Evolutionary conservation across 2,113 vertebrate genomes (phyloP), one percentile per base, ranked within the genome.

Genomic region (Zapornia atra): DNA sequence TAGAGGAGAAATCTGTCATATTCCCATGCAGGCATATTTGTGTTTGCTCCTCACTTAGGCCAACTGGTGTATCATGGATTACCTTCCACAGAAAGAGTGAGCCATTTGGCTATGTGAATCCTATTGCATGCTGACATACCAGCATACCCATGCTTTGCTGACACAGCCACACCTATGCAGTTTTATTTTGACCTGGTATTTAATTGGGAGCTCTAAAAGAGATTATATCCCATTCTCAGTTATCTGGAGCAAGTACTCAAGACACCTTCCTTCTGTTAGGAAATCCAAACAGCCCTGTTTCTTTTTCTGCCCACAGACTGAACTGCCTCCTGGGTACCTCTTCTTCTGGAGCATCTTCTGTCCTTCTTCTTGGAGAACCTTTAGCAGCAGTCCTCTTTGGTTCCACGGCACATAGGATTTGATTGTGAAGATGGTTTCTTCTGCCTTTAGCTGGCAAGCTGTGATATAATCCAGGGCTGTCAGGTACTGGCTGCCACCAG

Each of bases 401-500:
- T 99, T 99, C 99, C 99, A 99, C 0, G 99, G 99, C 92, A 99
- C 98, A 1, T 98, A 98, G 92, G 99, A 98, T 91, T 99, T 99
- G 82, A 99, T 96, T 4, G 98, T 98, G 66, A 99, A 96, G 36
- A 98, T 97, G 2, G 98, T 97, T 87, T 99, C 99, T 12, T 99
- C 98, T 22, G 98, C 97, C 71, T 98, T 98, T 61, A 99, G 83
- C 68, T 97, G 94, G 94, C 98, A 99, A 36, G 99, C 99, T 2
- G 99, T 99, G 95, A 99, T 97, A 29, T 99, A 99, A 97, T 99
- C 99, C 72, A 99, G 96, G 17, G 98, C 98, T 6, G 99, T 98
- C 94, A 99, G 97, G 92, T 99, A 99, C 50, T 98, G 90, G 79
- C 95, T 98, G 57, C 98, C 98, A 1, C 84, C 97, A 95, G 98